Conservation (phyloP, 2,113 vertebrate genomes). For the Scytalopus superciliaris region DNA sequence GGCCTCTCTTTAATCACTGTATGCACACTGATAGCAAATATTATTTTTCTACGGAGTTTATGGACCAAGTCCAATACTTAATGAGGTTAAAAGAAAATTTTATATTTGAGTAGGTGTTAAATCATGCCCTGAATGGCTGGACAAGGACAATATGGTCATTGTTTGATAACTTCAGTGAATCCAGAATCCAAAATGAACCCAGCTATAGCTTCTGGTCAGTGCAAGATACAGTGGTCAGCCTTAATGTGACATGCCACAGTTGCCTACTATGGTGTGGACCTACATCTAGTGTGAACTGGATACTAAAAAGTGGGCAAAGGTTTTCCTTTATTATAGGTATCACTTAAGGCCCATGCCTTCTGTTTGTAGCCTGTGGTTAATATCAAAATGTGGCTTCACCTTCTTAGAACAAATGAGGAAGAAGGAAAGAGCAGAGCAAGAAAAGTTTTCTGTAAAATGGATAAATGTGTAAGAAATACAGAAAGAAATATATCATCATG, state of each 20-base stretch:
- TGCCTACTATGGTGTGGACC: background rate
- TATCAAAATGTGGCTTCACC: background rate
- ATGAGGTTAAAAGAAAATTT: background rate
- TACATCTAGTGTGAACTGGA: background rate
- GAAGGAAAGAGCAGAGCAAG: background rate
- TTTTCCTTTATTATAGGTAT: slow-evolving; percentile 30
- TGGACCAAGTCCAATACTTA: background rate
- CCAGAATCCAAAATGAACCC: background rate
- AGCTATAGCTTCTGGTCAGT: background rate
- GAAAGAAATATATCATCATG: background rate
- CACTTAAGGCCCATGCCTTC: background rate
- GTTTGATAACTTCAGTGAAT: background rate
- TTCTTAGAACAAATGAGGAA: background rate
- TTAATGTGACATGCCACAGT: background rate
- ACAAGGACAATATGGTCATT: background rate
- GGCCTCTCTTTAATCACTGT: background rate
- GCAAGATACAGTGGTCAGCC: background rate
- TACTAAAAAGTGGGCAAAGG: slow-evolving; percentile 35
- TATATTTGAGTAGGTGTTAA: background rate
- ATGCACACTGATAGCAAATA: background rate
- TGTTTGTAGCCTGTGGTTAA: background rate
- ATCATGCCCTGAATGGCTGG: background rate
- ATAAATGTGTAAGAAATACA: background rate
- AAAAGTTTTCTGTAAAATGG: background rate
- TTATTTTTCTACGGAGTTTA: background rate